Evolutionary conservation across 2,888 invertebrate species (phyloP), one percentile per base, ranked within the genome.

Genomic region (Dastarcus helophoroides): DNA sequence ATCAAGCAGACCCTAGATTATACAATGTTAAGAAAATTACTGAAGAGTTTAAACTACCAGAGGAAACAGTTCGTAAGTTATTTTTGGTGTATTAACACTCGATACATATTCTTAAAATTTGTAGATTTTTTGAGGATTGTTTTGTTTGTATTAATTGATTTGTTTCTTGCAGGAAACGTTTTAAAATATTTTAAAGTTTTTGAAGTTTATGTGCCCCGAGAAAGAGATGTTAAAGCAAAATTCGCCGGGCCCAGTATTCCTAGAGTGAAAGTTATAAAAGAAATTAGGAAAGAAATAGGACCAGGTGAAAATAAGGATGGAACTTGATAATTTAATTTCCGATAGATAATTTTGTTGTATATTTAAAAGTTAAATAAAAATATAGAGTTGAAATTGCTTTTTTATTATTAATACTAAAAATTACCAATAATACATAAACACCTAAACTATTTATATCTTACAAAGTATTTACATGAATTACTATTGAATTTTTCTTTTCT

Each of bases 131-230:
- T 26, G 10, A 10, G 7, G 6, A 23, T 23, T n/a, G n/a, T 24
- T 7, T 9, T 6, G 13, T 9, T 9, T 14, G 9, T 7, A 26
- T 14, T 26, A 7, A 8, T 7, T 8, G 14, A 13, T 26, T 12
- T 12, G 5, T 26, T 8, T 26, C 6, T 49, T 48, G 48, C 54
- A 43, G 57, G 60, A 50, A 58, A 67, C 45, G 65, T 80, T 39
- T 52, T 81, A 3, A 68, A 72, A 48, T 70, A 81, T 56, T 83
- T 73, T 47, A 71, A 67, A 53, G 69, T 76, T 6, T 79, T 71
- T 56, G 71, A 76, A 53, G 54, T 82, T 3, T 74, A 75, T 51
- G 54, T 77, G 38, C 79, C 81, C 1, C 62, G 67, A 22, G 41
- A 54, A 39, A 39, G 42, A 32, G 26, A 41, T 40, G 35, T 40